Base-by-base conservation (phyloP, 2,113 vertebrate species). In the Nestor notabilis region DNA sequence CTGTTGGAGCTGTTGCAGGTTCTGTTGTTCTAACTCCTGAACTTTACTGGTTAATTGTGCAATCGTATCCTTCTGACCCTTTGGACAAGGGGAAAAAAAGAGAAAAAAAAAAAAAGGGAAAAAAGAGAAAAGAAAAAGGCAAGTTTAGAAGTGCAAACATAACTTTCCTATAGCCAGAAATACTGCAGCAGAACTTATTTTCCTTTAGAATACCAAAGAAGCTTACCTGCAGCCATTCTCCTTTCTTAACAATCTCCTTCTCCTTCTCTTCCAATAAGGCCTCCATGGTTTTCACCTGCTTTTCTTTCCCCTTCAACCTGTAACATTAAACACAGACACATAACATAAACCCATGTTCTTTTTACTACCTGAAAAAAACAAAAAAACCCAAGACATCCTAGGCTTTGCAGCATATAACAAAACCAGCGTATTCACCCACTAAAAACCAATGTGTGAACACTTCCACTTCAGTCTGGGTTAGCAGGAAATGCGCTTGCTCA, bases 271-370 rank as follows among this genome's bases (percentile, higher is more conserved):
- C 98, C 95, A 98, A 85, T 90, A 96, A 87, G 95, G 89, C 79
- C 95, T 98, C 98, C 96, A 98, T 95, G 72, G 80, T 94, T 94
- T 96, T 98, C 96, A 98, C 52, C 74, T 98, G 97, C 18, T 98
- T 98, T 33, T 98, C 98, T 72, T 98, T 98, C 83, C 97, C 96
- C 92, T 98, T 98, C 95, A 98, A 87, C 89, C 98, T 98, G 95
- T 24, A 93, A 44, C 95, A 90, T 87, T 24, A 95, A 92, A 84
- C 74, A 88, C 53, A 86, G 44, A 89, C 41, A 83, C 29, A 53
- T 11, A 86, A 16, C 49, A 87, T 84, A 89, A 87, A 37, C n/a
- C 49, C 24, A 31, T 37, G 46, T 76, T 84, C 83, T 68, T 86
- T 66, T 44, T 90, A 44, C 71, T 61, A 41, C 1, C n/a, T 82